These are phyloP conservation scores for Cranoglanis bouderius DNA, from an alignment of 2,113 vertebrate genomes.

Conservation along the genomic window DNA sequence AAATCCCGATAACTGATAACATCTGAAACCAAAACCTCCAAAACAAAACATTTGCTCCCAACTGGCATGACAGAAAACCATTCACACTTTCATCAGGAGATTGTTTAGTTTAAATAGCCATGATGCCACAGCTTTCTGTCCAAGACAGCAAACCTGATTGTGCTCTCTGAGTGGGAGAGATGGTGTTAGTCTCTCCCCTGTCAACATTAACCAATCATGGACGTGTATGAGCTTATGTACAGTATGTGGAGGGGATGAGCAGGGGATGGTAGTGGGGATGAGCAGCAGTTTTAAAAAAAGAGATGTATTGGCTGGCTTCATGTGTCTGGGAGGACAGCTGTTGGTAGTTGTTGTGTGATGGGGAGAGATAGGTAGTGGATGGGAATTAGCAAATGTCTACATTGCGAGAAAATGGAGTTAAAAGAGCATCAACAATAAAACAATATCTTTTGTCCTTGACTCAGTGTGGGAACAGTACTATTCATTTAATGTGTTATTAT, in stretches of 20 bases:
- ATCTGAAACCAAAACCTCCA: background rate
- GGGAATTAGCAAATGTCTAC: background rate
- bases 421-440: background rate
- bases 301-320: background rate
- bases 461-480: background rate
- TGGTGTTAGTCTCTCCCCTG: background rate
- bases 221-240: background rate
- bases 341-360: background rate
- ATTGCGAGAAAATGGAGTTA: background rate
- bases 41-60: background rate
- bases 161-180: background rate
- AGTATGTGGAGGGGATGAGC: background rate
- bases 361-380: background rate
- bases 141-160: background rate
- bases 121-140: background rate
- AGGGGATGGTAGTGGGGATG: background rate
- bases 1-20: background rate
- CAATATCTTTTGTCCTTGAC: background rate
- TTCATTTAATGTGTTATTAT: background rate
- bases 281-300: background rate
- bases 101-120: background rate
- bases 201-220: background rate
- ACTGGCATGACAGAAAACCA: background rate
- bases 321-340: background rate
- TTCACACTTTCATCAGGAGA: background rate